These are phyloP conservation scores for Chitala chitala DNA, from an alignment of 2,113 vertebrate genomes.

Conservation along the genomic window DNA sequence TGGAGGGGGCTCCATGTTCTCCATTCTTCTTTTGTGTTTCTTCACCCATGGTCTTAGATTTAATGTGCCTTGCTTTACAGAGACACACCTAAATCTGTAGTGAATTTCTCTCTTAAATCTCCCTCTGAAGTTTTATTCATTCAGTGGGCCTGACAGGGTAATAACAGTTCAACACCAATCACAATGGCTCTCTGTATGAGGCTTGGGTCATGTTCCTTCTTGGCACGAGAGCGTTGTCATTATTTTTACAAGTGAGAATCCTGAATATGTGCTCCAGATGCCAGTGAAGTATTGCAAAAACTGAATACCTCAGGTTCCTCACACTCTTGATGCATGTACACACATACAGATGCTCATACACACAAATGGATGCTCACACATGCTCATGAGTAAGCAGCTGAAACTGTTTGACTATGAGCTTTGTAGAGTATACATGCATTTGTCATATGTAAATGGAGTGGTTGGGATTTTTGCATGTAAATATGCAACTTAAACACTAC, in stretches of 20 bases:
- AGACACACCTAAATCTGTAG: not conserved
- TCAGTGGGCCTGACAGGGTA: not conserved
- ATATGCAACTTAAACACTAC: too few species aligned
- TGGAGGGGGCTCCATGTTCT: not conserved
- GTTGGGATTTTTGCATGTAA: too few species aligned
- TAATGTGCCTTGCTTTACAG: not conserved
- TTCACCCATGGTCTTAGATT: not conserved
- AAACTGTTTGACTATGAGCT: too few species aligned
- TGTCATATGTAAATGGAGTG: too few species aligned
- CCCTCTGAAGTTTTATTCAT: not conserved
- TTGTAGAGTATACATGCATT: too few species aligned
- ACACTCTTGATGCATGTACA: not conserved
- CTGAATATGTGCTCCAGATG: constrained; percentile 6
- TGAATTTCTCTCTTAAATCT: not conserved
- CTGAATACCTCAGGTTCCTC: not conserved
- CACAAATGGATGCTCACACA: not conserved
- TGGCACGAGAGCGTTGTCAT: not conserved
- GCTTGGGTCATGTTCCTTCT: not conserved
- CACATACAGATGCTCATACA: not conserved
- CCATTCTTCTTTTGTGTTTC: not conserved
- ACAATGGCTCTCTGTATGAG: not conserved
- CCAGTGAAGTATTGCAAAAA: not conserved
- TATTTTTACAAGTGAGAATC: not conserved
- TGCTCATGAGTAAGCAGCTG: too few species aligned
- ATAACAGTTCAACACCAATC: not conserved